phyloP scores from a whole-genome alignment of 2,888 invertebrate species.

The Fissipunctia ypsillon region DNA sequence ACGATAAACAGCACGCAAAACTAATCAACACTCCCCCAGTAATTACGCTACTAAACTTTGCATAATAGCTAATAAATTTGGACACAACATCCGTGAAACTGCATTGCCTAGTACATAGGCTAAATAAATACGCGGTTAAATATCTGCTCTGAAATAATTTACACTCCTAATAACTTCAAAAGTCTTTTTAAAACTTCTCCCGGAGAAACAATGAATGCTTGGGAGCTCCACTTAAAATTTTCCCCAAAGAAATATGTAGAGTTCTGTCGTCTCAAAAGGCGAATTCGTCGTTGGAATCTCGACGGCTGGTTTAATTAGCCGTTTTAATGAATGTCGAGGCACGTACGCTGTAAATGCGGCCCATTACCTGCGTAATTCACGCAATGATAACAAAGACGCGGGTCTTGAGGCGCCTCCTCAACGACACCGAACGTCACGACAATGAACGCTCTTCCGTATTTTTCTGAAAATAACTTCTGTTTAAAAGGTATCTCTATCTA shows the following conservation, averaged over 20 bases:
- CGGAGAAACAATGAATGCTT: constrained; percentile 69
- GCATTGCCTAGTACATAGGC: constrained; percentile 48
- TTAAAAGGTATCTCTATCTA: constrained; percentile 20
- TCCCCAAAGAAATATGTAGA: constrained; percentile 78
- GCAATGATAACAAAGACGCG: constrained; percentile 84
- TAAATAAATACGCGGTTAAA: constrained; percentile 46
- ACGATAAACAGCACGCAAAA: constrained; percentile 60
- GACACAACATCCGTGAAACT: constrained; percentile 57
- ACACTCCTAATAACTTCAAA: constrained; percentile 69
- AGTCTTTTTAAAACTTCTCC: constrained; percentile 71
- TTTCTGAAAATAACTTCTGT: constrained; percentile 51
- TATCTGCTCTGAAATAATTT: constrained; percentile 62
- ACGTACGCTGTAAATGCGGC: constrained; percentile 87
- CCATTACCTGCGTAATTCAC: constrained; percentile 88
- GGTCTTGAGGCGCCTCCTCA: constrained; percentile 59
- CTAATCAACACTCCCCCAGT: constrained; percentile 66
- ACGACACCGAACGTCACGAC: constrained; percentile 61
- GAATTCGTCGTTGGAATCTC: constrained; percentile 82
- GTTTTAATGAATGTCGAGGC: constrained; percentile 88
- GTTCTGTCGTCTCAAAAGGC: constrained; percentile 74
- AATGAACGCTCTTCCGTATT: constrained; percentile 57
- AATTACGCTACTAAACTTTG: constrained; percentile 67
- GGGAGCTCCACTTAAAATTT: constrained; percentile 76
- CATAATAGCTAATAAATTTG: constrained; percentile 68
- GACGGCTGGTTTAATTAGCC: constrained; percentile 87